Conservation (phyloP, 2,797 vertebrate genomes). For the Phylloscopus collybita region DNA sequence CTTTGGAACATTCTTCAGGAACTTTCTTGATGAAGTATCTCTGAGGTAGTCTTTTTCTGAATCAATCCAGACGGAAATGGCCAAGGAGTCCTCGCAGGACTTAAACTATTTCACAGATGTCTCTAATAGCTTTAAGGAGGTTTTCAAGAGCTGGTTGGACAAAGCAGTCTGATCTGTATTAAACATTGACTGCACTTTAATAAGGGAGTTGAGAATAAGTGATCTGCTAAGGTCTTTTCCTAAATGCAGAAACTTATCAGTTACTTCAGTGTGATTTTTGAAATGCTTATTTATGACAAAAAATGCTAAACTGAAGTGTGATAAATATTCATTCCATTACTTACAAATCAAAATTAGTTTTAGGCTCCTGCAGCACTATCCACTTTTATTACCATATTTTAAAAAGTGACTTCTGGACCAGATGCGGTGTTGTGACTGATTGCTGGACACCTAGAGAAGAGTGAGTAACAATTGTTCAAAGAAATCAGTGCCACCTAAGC, state of each 20-base stretch:
- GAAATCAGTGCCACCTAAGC: neutral
- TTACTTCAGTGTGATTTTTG: neutral
- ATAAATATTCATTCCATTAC: neutral
- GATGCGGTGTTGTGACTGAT: neutral
- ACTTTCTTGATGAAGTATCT: neutral
- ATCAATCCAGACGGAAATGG: neutral
- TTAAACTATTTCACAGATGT: neutral
- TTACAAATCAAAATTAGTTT: neutral
- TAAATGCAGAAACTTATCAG: neutral
- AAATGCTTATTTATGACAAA: neutral
- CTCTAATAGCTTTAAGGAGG: neutral
- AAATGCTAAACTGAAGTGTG: neutral
- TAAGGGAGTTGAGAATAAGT: neutral
- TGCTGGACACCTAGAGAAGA: neutral
- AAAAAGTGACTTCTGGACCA: neutral
- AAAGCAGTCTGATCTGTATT: neutral
- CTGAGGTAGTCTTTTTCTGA: neutral
- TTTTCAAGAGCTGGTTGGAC: neutral
- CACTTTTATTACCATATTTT: neutral
- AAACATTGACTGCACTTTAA: neutral
- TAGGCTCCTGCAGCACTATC: neutral
- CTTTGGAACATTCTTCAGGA: neutral
- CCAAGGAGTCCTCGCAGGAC: neutral
- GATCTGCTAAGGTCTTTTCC: neutral
- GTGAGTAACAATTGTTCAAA: neutral